These are phyloP conservation scores for Heloderma charlesbogerti DNA, from an alignment of 2,113 vertebrate genomes.

Conservation along the genomic window DNA sequence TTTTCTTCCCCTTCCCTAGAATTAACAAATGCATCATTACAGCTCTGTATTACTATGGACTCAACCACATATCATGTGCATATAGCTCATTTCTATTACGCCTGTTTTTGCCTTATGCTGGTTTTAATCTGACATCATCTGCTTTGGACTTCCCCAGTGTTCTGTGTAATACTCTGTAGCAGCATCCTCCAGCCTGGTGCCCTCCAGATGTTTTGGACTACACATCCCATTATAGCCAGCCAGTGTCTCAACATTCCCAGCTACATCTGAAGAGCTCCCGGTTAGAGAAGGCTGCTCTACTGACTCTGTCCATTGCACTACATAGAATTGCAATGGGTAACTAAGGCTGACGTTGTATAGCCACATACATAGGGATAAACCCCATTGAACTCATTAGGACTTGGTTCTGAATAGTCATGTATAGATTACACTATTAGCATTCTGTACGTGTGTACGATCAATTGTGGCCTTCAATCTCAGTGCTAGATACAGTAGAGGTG, in stretches of 20 bases:
- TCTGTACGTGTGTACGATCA: not conserved
- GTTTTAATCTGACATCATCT: not conserved
- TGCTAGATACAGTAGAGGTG: not conserved
- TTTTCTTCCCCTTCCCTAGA: not conserved
- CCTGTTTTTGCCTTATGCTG: not conserved
- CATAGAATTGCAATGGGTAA: not conserved
- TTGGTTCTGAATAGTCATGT: not conserved
- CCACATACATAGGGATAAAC: not conserved
- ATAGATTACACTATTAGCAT: too few species aligned
- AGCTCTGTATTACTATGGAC: not conserved
- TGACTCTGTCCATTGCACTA: not conserved
- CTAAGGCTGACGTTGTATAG: not conserved
- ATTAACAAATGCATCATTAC: not conserved
- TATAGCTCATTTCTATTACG: too few species aligned
- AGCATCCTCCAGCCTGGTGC: too few species aligned
- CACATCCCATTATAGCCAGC: not conserved
- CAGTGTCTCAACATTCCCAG: too few species aligned
- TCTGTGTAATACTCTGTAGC: not conserved
- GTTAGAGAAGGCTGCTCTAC: not conserved
- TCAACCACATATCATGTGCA: not conserved
- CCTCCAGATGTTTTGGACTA: not conserved
- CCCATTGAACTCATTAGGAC: not conserved
- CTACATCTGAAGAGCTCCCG: not conserved
- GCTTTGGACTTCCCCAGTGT: not conserved
- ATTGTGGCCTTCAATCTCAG: not conserved